Base-by-base conservation (phyloP, 1,140 invertebrate genomes). In the Aphaenogaster rudis region DNA sequence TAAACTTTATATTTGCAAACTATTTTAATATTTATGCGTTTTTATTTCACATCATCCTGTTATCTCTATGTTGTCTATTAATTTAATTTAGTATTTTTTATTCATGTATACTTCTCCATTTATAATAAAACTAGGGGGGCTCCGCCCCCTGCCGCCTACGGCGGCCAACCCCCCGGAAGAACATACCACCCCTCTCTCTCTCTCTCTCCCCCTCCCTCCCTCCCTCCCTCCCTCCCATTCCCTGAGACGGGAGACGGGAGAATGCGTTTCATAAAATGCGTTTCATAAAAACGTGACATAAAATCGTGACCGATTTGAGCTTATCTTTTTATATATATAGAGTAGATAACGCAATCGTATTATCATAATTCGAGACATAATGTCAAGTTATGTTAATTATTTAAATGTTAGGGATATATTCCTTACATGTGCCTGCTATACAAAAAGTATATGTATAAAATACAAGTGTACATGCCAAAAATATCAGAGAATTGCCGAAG, bases 381-480 rank as follows among this genome's bases (percentile, higher is more conserved):
- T 74, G 71, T 54, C 36, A 45, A 77, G 8, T 78, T 33, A 11
- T 8, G 3, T 6, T 28, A 28, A 28, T 28, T 54, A 39, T 57
- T 21, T 52, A 36, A 36, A 21, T 42, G 11, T 28, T 36, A 36
- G 72, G 17, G 67, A 74, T 39, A 63, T 48, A 50, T 33, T 48
- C 33, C 28, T 17, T 42, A 50, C 36, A 74, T 48, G 3, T 39
- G 39, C 13, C 28, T 72, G 28, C 28, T 28, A 28, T 28, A 5
- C 2, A 3, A 64, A 64, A 39, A 36, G 36, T 28, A 15, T 64
- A 66, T 42, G 15, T 42, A 42, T 42, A 67, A 11, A 45, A 69
- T 48, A 42, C 11, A 69, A 67, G 17, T 28, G 45, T 36, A 59
- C 61, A 74, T 87, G 66, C 88, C 88, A 84, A 89, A 87, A 90